Base-by-base conservation (phyloP, 2,888 invertebrate species). In the Euplagia quadripunctaria region DNA sequence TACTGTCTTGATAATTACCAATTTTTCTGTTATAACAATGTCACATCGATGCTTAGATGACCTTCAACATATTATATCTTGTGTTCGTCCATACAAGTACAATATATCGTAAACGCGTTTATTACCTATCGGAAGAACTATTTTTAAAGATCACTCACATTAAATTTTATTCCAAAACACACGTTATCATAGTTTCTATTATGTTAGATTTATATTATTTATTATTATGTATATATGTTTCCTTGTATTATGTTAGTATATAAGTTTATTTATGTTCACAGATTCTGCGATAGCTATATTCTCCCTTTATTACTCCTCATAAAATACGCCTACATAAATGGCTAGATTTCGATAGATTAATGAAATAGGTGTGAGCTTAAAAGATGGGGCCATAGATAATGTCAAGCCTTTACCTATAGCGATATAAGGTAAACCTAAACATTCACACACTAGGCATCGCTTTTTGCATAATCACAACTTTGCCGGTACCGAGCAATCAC, bases 391-490 rank as follows among this genome's bases (percentile, higher is more conserved):
- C 31, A 76, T 66, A 74, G 74, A 72, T 85, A 86, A 88, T 87
- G 87, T 84, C 80, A 83, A 83, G 71, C 75, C 78, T 79, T 77
- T 79, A 84, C 76, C 75, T 81, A 77, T 82, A 85, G 87, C 78
- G 76, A 86, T 79, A 86, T 85, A 84, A 76, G 76, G 85, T 85
- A 78, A 75, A 84, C 82, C 80, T 79, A 77, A 79, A 80, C 79
- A 81, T 83, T 80, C 61, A 76, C 79, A 80, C 82, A 87, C 82
- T 79, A 86, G 80, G 82, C 85, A 74, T 72, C 63, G 73, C 77
- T 81, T 87, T 85, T 90, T 90, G 88, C 90, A 87, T 89, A 86
- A 89, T 77, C 78, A 81, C 82, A 79, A 78, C 80, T 87, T 88
- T 84, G 80, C 85, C 83, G 78, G 83, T 81, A 85, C 81, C 74